These are phyloP conservation scores for Styela plicata DNA, from an alignment of 23 tunicate species.

Conservation along the genomic window DNA sequence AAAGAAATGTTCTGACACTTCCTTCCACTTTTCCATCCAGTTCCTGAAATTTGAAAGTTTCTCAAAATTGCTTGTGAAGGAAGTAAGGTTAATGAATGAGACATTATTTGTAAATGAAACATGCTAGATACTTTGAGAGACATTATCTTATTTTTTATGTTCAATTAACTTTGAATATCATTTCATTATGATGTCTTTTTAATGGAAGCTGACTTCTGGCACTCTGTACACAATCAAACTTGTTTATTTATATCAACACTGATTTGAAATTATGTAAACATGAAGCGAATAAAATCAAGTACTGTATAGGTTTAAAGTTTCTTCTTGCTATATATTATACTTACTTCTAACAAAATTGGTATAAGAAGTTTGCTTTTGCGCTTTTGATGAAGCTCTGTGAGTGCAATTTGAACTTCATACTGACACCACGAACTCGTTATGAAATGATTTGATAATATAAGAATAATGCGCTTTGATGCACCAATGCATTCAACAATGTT, in stretches of 20 bases:
- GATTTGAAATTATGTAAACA: too few species aligned
- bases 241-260: too few species aligned
- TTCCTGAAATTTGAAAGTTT: slow-evolving; percentile 23
- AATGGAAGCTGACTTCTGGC: too few species aligned
- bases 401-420: slow-evolving; percentile 91
- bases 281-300: background rate
- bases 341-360: slow-evolving; percentile 81
- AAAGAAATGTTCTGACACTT: slow-evolving; percentile 74
- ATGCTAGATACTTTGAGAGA: too few species aligned
- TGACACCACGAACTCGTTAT: slow-evolving; percentile 80
- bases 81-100: too few species aligned
- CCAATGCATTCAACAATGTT: slow-evolving; percentile 85
- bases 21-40: slow-evolving; percentile 49
- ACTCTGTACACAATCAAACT: too few species aligned
- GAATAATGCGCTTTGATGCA: slow-evolving; percentile 54
- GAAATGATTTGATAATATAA: slow-evolving; percentile 71
- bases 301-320: background rate
- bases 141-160: background rate
- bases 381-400: slow-evolving; percentile 65
- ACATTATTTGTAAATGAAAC: too few species aligned
- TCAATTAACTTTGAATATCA: background rate
- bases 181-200: too few species aligned
- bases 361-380: slow-evolving; percentile 73
- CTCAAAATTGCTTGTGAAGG: too few species aligned
- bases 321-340: too few species aligned